Percentiles rank a stretch among this genome's conserved stretches.
Conservation (phyloP, 2,113 vertebrate genomes). For the Syngnathus scovelli region DNA sequence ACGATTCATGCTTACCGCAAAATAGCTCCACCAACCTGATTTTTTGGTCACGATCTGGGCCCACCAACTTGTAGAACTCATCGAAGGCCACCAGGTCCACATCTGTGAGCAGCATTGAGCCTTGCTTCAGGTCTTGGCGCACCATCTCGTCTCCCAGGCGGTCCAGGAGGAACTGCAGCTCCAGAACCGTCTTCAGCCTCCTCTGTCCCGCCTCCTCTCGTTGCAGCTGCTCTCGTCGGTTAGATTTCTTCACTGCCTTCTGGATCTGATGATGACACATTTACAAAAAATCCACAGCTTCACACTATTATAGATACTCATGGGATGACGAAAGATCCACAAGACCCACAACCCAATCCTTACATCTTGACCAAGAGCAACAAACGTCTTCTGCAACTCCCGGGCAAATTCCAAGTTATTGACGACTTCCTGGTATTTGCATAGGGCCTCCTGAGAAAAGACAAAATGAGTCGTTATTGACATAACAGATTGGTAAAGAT, state of each 20-base stretch:
- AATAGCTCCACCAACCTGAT: constrained; percentile 72
- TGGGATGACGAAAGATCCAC: not conserved
- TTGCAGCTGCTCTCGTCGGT: constrained; percentile 88
- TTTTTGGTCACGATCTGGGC: constrained; percentile 87
- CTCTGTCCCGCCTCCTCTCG: constrained; percentile 91
- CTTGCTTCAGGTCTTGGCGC: constrained; percentile 84
- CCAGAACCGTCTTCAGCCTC: constrained; percentile 85
- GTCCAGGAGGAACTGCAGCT: constrained; percentile 89
- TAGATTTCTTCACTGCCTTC: constrained; percentile 91
- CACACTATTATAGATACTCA: not conserved
- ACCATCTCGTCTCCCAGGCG: constrained; percentile 87
- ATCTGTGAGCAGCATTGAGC: constrained; percentile 79
- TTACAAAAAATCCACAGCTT: not conserved
- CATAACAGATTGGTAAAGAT: not conserved
- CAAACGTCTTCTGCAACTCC: constrained; percentile 91
- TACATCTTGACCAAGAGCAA: constrained; percentile 92
- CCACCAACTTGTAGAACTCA: constrained; percentile 93
- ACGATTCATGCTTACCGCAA: too few relatives aligned
- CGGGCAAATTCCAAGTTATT: constrained; percentile 95
- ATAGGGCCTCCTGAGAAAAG: constrained; percentile 81
- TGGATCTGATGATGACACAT: constrained; percentile 77
- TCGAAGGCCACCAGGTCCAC: constrained; percentile 81
- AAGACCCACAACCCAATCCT: constrained; percentile 48
- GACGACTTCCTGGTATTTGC: constrained; percentile 90
- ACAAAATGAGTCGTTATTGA: not conserved